These are phyloP conservation scores for Andrena haemorrhoa DNA, from an alignment of 2,888 invertebrate genomes.

Conservation along the genomic window DNA sequence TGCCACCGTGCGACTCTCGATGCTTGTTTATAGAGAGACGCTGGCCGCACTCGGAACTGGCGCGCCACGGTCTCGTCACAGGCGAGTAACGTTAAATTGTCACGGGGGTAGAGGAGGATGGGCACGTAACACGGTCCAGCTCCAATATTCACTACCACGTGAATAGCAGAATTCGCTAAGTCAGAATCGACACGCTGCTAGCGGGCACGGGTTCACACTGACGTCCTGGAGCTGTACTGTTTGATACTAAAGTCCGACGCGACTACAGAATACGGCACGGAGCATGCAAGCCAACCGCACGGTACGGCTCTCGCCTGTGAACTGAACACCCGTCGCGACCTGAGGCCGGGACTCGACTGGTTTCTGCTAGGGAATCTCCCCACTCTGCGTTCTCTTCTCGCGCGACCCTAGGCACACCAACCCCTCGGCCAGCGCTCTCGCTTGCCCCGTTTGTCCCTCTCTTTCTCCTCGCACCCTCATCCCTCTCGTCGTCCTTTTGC, in stretches of 20 bases:
- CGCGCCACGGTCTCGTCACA: conserved; percentile 20
- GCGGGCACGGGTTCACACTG: not conserved
- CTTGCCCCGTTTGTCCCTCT: conserved; percentile 56
- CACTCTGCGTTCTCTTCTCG: conserved; percentile 68
- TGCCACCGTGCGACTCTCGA: not conserved
- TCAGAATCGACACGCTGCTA: not conserved
- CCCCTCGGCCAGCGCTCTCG: conserved; percentile 57
- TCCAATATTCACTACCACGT: not conserved
- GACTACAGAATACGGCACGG: not conserved
- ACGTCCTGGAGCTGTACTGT: not conserved
- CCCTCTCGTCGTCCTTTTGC: conserved; percentile 56
- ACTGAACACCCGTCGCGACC: conserved; percentile 82
- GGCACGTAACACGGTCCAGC: not conserved
- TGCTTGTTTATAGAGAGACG: conserved; percentile 10
- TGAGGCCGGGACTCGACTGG: conserved; percentile 82
- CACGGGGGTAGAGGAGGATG: not conserved
- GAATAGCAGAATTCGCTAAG: not conserved
- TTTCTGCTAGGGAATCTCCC: conserved; percentile 75
- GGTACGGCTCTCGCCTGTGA: conserved; percentile 81
- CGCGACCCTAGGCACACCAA: conserved; percentile 66
- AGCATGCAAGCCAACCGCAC: conserved; percentile 72
- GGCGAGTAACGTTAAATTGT: conserved; percentile 15
- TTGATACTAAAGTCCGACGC: conserved; percentile 4
- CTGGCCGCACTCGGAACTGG: conserved; percentile 4
- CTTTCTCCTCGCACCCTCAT: conserved; percentile 11